These are phyloP conservation scores for Tortrix viridana DNA, from an alignment of 2,888 invertebrate genomes.

Conservation along the genomic window DNA sequence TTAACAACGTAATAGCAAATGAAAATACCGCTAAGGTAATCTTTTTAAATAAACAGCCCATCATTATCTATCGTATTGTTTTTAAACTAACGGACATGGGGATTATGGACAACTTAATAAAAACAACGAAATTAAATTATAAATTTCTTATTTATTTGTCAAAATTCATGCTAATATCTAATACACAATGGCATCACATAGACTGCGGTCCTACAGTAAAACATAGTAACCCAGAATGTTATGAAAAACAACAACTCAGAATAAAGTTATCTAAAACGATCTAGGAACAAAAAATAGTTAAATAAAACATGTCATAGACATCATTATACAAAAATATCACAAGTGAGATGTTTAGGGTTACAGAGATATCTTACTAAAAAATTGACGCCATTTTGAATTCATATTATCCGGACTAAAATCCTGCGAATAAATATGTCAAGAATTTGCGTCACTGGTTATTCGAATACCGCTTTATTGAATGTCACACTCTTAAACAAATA, in stretches of 20 bases:
- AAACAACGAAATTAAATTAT: slow-evolving; percentile 44
- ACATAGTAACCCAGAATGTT: slow-evolving; percentile 38
- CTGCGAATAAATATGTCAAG: slow-evolving; percentile 1
- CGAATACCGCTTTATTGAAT: neutral
- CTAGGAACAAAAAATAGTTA: slow-evolving; percentile 56
- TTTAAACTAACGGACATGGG: too few species aligned
- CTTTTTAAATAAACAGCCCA: too few species aligned
- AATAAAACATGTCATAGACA: slow-evolving; percentile 42
- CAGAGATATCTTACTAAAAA: slow-evolving; percentile 32
- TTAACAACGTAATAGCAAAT: too few species aligned
- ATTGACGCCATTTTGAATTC: slow-evolving; percentile 16
- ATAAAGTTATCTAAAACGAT: slow-evolving; percentile 49
- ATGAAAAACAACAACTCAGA: slow-evolving; percentile 45
- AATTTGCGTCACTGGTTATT: slow-evolving; percentile 9
- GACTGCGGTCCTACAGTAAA: slow-evolving; percentile 43
- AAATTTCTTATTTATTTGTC: slow-evolving; percentile 65
- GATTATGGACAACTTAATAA: slow-evolving; percentile 1
- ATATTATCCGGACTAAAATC: slow-evolving; percentile 24
- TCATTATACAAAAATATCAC: slow-evolving; percentile 57
- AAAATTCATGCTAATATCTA: slow-evolving; percentile 60
- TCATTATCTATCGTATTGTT: too few species aligned
- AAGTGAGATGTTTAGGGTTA: slow-evolving; percentile 46
- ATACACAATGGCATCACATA: slow-evolving; percentile 57
- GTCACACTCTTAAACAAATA: slow-evolving; percentile 21
- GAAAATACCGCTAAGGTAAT: too few species aligned